A percentile compares a stretch with the other conserved stretches of the same genome.
Evolutionary conservation across 2,797 vertebrate species (phyloP).

Genomic region (Neosilurus hyrtlii): DNA sequence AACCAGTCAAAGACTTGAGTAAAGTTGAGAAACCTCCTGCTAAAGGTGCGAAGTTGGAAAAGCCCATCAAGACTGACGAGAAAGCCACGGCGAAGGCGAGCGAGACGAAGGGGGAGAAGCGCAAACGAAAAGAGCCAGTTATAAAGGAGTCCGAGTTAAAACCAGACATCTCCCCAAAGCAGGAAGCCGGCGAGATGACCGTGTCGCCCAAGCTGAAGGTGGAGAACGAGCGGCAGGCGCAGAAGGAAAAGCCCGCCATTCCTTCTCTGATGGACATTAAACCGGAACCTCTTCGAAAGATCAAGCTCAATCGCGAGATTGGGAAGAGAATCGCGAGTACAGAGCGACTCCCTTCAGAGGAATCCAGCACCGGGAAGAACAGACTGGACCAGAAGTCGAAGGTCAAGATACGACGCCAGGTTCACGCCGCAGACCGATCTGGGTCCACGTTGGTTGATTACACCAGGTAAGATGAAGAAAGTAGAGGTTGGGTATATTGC

Average conservation of each 20-base stretch:
- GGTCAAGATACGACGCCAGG: constrained; percentile 71
- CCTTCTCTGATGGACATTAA: constrained; percentile 72
- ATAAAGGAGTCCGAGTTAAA: constrained; percentile 71
- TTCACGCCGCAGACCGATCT: constrained; percentile 66
- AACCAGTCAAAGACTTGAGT: constrained; percentile 71
- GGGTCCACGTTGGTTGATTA: constrained; percentile 75
- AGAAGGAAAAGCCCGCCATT: constrained; percentile 71
- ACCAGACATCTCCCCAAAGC: constrained; percentile 67
- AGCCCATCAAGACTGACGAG: constrained; percentile 64
- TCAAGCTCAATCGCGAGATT: constrained; percentile 91
- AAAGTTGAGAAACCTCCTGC: constrained; percentile 69
- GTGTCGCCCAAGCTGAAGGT: constrained; percentile 70
- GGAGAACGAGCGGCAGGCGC: constrained; percentile 63
- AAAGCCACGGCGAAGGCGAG: constrained; percentile 64
- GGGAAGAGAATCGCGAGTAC: constrained; percentile 75
- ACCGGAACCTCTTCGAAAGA: constrained; percentile 83
- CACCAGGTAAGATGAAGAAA: constrained; percentile 74
- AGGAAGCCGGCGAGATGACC: constrained; percentile 64
- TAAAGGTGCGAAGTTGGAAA: constrained; percentile 75
- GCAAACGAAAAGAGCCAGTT: constrained; percentile 75
- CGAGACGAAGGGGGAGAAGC: constrained; percentile 79
- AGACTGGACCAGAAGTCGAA: constrained; percentile 72
- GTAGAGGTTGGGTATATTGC: too few relatives aligned
- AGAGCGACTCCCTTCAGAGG: constrained; percentile 68
- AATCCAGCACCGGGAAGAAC: constrained; percentile 68